Conservation (phyloP, 2,113 vertebrate genomes). For the Myrmecobius fasciatus region DNA sequence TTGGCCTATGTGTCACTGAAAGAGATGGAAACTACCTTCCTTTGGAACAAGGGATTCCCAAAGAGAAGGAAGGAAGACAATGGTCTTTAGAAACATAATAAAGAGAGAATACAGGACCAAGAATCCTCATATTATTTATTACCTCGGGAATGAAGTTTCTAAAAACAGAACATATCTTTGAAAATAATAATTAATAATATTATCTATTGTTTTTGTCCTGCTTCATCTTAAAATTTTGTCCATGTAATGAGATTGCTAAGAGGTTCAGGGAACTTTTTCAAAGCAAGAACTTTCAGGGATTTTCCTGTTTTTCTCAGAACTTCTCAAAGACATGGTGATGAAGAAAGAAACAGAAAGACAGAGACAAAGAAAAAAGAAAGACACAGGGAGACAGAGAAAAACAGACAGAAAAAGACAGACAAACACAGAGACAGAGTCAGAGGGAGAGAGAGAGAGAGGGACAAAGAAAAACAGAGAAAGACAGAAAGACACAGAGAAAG, state of each 20-base stretch:
- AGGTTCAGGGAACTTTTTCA: neutral
- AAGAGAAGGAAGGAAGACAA: neutral
- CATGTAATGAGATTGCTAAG: neutral
- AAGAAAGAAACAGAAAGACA: neutral
- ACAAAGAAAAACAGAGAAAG: too few relatives aligned
- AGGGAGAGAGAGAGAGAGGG: too few relatives aligned
- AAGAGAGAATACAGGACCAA: neutral
- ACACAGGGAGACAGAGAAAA: too few relatives aligned
- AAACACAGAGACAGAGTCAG: too few relatives aligned
- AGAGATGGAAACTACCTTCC: neutral
- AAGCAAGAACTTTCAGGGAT: neutral
- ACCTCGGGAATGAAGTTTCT: neutral
- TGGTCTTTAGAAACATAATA: neutral
- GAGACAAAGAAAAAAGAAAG: too few relatives aligned
- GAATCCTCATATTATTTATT: neutral
- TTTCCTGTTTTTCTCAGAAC: neutral
- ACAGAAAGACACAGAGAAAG: too few relatives aligned
- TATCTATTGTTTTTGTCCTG: neutral
- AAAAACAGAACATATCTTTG: neutral
- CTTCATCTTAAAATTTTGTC: neutral
- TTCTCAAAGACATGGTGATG: neutral
- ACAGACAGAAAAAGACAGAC: too few relatives aligned
- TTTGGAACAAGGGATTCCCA: neutral
- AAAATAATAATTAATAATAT: neutral
- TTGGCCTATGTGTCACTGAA: neutral